Evolutionary conservation across 2,797 vertebrate species (phyloP), one percentile per base, ranked within the genome.

Genomic region (Scyliorhinus canicula): DNA sequence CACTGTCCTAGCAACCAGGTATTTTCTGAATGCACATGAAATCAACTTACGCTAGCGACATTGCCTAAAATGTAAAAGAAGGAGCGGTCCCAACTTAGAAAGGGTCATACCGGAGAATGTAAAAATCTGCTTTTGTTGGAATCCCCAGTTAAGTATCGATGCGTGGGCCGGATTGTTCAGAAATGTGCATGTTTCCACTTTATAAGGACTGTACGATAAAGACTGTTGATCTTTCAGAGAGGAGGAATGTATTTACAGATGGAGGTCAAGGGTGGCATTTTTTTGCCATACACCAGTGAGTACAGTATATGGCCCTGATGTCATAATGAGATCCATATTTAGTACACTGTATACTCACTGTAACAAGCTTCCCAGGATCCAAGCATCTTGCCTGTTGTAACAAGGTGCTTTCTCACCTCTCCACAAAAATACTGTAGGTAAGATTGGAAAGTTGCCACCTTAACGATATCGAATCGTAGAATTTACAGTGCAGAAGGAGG

Each of bases 131-230:
- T 71, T 93, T 26, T 50, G 44, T 40, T 50, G 31, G 67, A 55
- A 50, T 31, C 28, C 1, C 40, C 93, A 71, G 65, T 69, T 52
- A 74, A 94, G 65, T 94, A 74, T 74, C 93, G 74, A 28, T n/a
- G 93, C 4, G 4, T 52, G 47, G 24, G 88, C 88, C 26, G 60
- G 31, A 16, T 14, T 74, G 12, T 69, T 94, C 40, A 94, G 55
- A 94, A 71, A 52, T 74, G 93, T 52, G 67, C 47, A 94, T 94
- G 93, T 94, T 94, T 94, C 67, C 47, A 94, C 93, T 55, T 55
- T 94, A 69, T 74, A 50, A 69, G 40, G 93, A 71, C 44, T 69
- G 14, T 7, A 67, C 28, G 26, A 47, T 50, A 50, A 74, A 71
- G 67, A 28, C 67, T 93, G 63, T 52, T 94, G 47, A 94, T 94